Evolutionary conservation across 2,888 invertebrate species (phyloP), one percentile per base, ranked within the genome.

Genomic region (Spodoptera littoralis): DNA sequence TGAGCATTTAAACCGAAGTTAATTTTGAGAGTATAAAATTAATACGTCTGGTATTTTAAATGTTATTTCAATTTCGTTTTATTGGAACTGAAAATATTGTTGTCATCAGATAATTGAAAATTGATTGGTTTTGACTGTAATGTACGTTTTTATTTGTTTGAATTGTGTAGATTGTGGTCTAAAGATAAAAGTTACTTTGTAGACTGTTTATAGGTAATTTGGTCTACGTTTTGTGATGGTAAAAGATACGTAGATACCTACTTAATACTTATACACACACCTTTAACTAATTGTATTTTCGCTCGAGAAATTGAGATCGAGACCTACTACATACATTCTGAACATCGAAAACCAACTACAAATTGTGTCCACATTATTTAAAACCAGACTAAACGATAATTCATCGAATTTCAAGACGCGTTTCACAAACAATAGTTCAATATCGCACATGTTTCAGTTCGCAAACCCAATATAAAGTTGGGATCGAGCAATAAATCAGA

Each of bases 401-500:
- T 70, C 57, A 56, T 53, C 8, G 0, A 62, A 61, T 62, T 51
- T 62, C 58, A 57, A 69, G 53, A 49, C 52, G 54, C 58, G 47
- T 67, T 63, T 65, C 73, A 56, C 65, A 76, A 75, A 78, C 78
- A 76, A 81, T 81, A 71, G 58, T 65, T 64, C 45, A 45, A 69
- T 73, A 79, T 65, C 60, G 59, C 65, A 72, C 66, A 64, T 70
- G 71, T 65, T 75, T 74, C 70, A 75, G 62, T 68, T 70, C 58
- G 66, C 65, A 75, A 81, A 77, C 71, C 74, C 70, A 71, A 73
- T 79, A 79, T 71, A 70, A 52, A 78, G 80, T 83, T 78, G 59
- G 69, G 77, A 84, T 84, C 83, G 67, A 60, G 82, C 80, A 78
- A 90, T 91, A 91, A 91, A 92, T 92, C 90, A 91, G 87, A 83